Base-by-base conservation (phyloP, 2,113 vertebrate genomes). In the Brienomyrus longianalis region DNA sequence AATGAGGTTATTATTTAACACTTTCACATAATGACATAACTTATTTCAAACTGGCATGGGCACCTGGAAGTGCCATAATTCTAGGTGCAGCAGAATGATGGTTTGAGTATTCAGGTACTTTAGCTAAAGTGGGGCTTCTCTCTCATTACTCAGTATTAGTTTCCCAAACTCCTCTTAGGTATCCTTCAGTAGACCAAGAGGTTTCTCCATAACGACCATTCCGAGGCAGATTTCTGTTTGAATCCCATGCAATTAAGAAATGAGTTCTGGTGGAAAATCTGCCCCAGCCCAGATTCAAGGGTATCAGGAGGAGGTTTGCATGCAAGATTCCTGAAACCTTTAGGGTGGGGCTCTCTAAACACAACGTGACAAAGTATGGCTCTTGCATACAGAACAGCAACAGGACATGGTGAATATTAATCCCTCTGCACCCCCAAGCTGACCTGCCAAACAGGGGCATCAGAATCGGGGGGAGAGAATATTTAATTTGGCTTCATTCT, bases 321-420 rank as follows among this genome's bases (percentile, higher is more conserved):
- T 95, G 93, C 92, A 90, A 51, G 89, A 70, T 87, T 45, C 87
- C 47, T 66, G 91, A 94, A 94, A 91, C 93, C 95, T 95, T 93
- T 86, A 92, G 87, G 95, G 95, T 93, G 93, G 93, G 93, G 93
- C 93, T 94, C 93, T 91, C 80, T 90, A 83, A 89, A 80, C 89
- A 87, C 91, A 90, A 93, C 93, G 90, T 93, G 92, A 92, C 89
- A 92, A 91, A 95, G 95, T 93, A 94, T 94, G 95, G 95, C 94
- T 95, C 92, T 92, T 94, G 94, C 91, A 94, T 95, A 92, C 95
- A 94, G 92, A 94, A 93, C 93, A 95, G 94, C 93, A 91, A 95
- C 95, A 94, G 94, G 94, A 94, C 92, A 94, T 96, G 96, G 96
- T 95, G 96, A 94, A 90, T 87, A 94, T 95, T 96, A 96, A 96